These are phyloP conservation scores for Suncus etruscus DNA, from an alignment of 2,113 vertebrate genomes.

Conservation along the genomic window DNA sequence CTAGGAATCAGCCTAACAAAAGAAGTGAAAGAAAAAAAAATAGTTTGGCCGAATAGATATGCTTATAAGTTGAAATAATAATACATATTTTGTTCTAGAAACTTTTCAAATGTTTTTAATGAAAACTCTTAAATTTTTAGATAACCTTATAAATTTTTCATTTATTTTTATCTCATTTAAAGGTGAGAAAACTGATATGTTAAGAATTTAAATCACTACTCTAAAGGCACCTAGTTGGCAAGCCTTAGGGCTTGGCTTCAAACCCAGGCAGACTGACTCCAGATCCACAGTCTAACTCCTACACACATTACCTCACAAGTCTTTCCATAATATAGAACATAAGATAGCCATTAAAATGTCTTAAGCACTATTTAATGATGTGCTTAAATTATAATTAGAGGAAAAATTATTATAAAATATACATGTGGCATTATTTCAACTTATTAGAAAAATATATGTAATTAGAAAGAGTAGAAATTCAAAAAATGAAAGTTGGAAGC, in stretches of 20 bases:
- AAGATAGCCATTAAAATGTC: constrained; percentile 20
- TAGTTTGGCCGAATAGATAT: background rate
- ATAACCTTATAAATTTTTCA: background rate
- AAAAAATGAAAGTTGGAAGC: background rate
- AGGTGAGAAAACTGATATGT: background rate
- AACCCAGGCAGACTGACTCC: background rate
- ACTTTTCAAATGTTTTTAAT: background rate
- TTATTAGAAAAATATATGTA: constrained; percentile 28
- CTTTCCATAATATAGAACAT: background rate
- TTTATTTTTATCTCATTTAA: background rate
- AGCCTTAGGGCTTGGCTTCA: background rate
- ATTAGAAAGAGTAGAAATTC: constrained; percentile 29
- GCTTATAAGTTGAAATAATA: background rate
- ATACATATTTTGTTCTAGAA: background rate
- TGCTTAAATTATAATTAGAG: background rate
- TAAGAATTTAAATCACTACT: background rate
- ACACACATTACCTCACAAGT: background rate
- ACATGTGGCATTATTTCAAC: background rate
- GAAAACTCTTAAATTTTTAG: background rate
- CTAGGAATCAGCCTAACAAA: no score
- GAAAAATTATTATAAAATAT: background rate
- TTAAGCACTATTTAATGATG: constrained; percentile 22
- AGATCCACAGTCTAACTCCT: background rate
- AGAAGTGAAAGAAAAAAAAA: no score
- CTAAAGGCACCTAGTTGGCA: background rate